A percentile compares a stretch with the other conserved stretches of the same genome.
Evolutionary conservation across 2,888 invertebrate genomes (phyloP).

Genomic region (Carterocephalus palaemon): DNA sequence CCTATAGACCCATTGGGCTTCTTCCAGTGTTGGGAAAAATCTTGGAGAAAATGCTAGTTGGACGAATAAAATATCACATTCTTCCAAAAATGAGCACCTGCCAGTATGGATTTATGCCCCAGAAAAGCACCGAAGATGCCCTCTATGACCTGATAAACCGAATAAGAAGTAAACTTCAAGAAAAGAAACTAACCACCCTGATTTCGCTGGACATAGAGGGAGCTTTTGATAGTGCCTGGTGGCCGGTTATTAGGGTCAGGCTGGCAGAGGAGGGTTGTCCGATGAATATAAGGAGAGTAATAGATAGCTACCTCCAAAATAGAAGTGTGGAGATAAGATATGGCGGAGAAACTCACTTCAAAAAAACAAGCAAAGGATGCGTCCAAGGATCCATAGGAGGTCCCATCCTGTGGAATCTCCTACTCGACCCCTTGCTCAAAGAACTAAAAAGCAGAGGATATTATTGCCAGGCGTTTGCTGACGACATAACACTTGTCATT

Average conservation of each 20-base stretch:
- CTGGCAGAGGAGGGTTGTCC: conserved; percentile 20
- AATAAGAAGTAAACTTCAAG: too few species aligned
- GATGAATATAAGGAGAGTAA: conserved; percentile 2
- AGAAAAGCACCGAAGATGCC: conserved; percentile 27
- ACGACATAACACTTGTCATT: conserved; percentile 19
- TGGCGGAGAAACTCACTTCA: too few species aligned
- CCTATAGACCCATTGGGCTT: too few species aligned
- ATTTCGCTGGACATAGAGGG: conserved; percentile 33
- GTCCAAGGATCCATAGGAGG: conserved; percentile 26
- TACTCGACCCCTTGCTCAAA: conserved; percentile 25
- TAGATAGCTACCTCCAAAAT: conserved; percentile 16
- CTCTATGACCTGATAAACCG: too few species aligned
- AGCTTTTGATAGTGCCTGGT: conserved; percentile 29
- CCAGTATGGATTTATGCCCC: conserved; percentile 28
- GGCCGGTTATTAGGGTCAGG: conserved; percentile 22
- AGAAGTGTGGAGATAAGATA: conserved; percentile 5
- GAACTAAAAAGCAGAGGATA: conserved; percentile 15
- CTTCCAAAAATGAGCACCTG: conserved; percentile 6
- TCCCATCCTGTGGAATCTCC: conserved; percentile 29
- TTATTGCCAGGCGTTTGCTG: conserved; percentile 24
- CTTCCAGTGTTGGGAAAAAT: too few species aligned
- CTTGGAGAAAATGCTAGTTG: too few species aligned
- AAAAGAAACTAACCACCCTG: too few species aligned
- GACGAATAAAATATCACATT: conserved; percentile 8
- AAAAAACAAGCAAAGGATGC: conserved; percentile 19